Base-by-base conservation (phyloP, 2,113 vertebrate genomes). In the Dolichotis patagonum region DNA sequence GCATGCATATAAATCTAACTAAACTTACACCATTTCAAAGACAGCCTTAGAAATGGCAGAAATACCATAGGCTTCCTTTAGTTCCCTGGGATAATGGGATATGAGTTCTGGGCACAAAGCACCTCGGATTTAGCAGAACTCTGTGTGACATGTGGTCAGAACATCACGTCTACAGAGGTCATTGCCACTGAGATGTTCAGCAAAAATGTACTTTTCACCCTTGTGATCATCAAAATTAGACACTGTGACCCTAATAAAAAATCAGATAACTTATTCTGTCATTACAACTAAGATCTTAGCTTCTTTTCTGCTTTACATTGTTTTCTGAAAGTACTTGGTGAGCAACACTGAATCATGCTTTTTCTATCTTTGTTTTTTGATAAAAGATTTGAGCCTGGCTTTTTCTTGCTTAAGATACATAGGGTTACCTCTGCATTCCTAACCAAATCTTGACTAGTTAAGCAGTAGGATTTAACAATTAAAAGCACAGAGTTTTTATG, bases 101-200 rank as follows among this genome's bases (percentile, higher is more conserved):
- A 38, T 30, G 4, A 2, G 1, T 3, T 1, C 3, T 17, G 1
- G 41, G 12, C 20, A 32, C n/a, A 69, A 56, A 88, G 22, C 20
- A 7, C 4, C 65, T 80, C 69, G 35, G 26, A 16, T 12, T 73
- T 13, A 28, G 58, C 32, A 63, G 63, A 82, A 54, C 14, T 52
- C 49, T 52, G 49, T 28, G 41, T 8, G 3, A 0, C 28, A 3
- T 3, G 10, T 12, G 16, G 38, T 26, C n/a, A n/a, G 5, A 89
- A n/a, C 4, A 58, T 43, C 24, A 5, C 28, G 7, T 22, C 28
- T 26, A 16, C 16, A 54, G 52, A 67, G 35, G 7, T 52, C 32
- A 52, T 8, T 16, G 35, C 35, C 1, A 30, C 35, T 24, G 43
- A 82, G 63, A 43, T 28, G 49, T 67, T 43, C 60, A 20, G 11